These are phyloP conservation scores for Steatornis caripensis DNA, from an alignment of 2,113 vertebrate genomes.

Conservation along the genomic window DNA sequence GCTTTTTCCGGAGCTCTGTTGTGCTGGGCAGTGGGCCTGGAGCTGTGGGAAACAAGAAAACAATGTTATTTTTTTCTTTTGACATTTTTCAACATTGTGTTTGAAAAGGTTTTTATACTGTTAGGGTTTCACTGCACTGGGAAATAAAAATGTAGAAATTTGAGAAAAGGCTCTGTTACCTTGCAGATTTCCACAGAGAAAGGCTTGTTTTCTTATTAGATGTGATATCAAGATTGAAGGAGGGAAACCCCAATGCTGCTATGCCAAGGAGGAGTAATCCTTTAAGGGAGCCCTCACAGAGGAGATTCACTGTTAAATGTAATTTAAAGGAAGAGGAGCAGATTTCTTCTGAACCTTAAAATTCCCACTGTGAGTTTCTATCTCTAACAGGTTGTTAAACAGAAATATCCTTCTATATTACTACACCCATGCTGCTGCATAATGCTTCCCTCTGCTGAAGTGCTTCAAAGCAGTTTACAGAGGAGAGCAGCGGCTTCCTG, in stretches of 20 bases:
- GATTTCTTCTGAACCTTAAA: neutral
- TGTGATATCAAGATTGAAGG: neutral
- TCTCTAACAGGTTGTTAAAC: neutral
- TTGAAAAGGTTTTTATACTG: conserved; percentile 8
- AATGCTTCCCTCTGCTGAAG: neutral
- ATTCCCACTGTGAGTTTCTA: neutral
- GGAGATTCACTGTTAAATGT: neutral
- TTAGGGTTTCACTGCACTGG: neutral
- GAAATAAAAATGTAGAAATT: conserved; percentile 11
- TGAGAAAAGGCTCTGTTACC: neutral
- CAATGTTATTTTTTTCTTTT: neutral
- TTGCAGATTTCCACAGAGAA: neutral
- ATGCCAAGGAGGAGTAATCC: neutral
- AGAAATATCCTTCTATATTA: neutral
- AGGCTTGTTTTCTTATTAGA: neutral
- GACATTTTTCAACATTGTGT: neutral
- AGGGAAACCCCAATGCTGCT: neutral
- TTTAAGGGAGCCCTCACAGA: neutral
- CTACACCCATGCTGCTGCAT: neutral
- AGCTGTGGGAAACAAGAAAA: neutral
- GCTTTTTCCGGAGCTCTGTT: neutral
- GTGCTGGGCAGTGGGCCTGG: neutral
- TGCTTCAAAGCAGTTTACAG: neutral
- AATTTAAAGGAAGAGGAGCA: neutral
- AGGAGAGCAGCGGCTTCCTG: neutral